phyloP scores from a whole-genome alignment of 2,113 vertebrate genomes.

The Thryonomys swinderianus region DNA sequence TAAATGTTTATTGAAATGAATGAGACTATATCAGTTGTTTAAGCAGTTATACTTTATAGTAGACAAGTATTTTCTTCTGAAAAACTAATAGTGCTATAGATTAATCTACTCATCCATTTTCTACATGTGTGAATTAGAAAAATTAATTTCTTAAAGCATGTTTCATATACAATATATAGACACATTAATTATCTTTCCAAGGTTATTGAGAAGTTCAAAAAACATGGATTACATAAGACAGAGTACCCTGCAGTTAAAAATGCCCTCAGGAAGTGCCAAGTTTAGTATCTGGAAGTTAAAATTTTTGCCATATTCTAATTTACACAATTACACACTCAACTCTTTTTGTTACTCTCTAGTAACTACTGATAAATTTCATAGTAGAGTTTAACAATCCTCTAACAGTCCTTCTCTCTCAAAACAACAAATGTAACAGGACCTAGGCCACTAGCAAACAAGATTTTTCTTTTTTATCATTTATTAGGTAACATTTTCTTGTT shows the following conservation, averaged over 20 bases:
- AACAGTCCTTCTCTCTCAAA: neutral
- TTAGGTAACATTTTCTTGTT: constrained; percentile 49
- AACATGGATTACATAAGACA: neutral
- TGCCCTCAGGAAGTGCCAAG: neutral
- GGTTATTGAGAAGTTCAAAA: neutral
- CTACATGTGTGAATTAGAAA: neutral
- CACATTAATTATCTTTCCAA: neutral
- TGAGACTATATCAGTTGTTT: neutral
- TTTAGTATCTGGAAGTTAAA: neutral
- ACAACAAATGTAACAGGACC: neutral
- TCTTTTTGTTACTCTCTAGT: neutral
- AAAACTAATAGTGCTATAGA: neutral
- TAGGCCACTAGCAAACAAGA: neutral
- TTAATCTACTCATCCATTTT: neutral
- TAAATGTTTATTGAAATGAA: neutral
- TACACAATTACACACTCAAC: neutral
- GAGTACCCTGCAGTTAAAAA: neutral
- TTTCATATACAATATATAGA: neutral
- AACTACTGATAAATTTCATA: constrained; percentile 4
- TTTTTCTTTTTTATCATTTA: neutral
- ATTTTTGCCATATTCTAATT: neutral
- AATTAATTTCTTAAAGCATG: neutral
- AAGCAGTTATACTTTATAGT: neutral
- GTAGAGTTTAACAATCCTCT: neutral
- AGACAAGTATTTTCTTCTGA: neutral